A percentile compares a stretch with the other conserved stretches of the same genome.
Evolutionary conservation across 2,888 invertebrate genomes (phyloP).

Genomic region (Stegana nigrithorax): DNA sequence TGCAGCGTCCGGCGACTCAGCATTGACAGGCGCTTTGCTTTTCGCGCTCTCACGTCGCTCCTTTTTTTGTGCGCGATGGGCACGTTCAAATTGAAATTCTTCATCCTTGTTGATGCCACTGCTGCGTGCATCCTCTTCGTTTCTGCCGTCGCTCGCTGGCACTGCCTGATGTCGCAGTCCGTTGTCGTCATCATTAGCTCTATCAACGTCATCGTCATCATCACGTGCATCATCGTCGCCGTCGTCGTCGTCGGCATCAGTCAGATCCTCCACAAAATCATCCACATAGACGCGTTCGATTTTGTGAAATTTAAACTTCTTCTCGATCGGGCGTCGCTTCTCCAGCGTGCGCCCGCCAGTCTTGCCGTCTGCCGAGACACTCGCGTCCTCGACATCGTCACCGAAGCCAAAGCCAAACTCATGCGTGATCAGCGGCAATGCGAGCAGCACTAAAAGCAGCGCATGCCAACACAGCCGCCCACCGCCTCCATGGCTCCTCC

Average conservation of each 20-base stretch:
- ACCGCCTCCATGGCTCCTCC: background rate
- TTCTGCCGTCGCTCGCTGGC: too few species aligned
- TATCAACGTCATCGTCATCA: slow-evolving; percentile 25
- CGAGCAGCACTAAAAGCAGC: slow-evolving; percentile 41
- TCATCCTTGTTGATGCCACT: slow-evolving; percentile 44
- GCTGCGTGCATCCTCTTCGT: slow-evolving; percentile 37
- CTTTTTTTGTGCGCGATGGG: slow-evolving; percentile 36
- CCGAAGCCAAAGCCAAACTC: slow-evolving; percentile 42
- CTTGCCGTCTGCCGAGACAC: background rate
- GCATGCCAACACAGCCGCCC: slow-evolving; percentile 28
- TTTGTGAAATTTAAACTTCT: slow-evolving; percentile 63
- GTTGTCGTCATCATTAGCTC: slow-evolving; percentile 21
- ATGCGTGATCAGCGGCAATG: slow-evolving; percentile 42
- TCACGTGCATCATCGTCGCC: slow-evolving; percentile 35
- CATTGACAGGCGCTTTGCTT: too few species aligned
- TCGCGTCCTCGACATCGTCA: slow-evolving; percentile 26
- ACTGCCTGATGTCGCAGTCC: too few species aligned
- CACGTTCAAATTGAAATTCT: slow-evolving; percentile 45
- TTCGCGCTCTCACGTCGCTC: too few species aligned
- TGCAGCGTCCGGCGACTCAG: slow-evolving; percentile 4
- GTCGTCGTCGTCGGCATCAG: slow-evolving; percentile 41
- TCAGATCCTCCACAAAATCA: slow-evolving; percentile 45
- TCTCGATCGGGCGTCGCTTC: slow-evolving; percentile 32
- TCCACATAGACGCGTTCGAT: slow-evolving; percentile 52
- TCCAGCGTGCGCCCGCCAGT: slow-evolving; percentile 17